These are phyloP conservation scores for Apamea epomidion DNA, from an alignment of 2,888 invertebrate species.

Conservation along the genomic window DNA sequence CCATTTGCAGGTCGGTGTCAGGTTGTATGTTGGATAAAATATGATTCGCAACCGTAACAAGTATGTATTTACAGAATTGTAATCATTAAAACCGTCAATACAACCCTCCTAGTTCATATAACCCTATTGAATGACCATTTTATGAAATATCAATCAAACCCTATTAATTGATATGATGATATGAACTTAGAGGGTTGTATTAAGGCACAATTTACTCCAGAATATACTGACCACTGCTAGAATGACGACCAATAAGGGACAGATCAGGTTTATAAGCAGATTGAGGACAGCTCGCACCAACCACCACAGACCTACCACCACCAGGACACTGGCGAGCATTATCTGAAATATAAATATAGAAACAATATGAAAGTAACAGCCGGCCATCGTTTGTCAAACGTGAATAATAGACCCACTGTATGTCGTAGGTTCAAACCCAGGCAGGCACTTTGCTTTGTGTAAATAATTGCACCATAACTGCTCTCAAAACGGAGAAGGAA, in stretches of 20 bases:
- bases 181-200: too few relatives aligned
- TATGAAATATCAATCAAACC: too few relatives aligned
- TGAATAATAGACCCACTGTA: neutral
- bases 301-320: constrained; percentile 86
- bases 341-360: constrained; percentile 71
- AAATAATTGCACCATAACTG: too few relatives aligned
- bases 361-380: neutral
- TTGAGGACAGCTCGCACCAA: constrained; percentile 79
- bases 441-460: too few relatives aligned
- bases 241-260: constrained; percentile 82
- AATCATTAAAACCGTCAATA: neutral
- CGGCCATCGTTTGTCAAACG: neutral
- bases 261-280: constrained; percentile 81
- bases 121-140: too few relatives aligned
- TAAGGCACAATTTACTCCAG: neutral
- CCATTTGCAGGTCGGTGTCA: too few relatives aligned
- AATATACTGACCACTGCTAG: constrained; percentile 81
- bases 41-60: too few relatives aligned
- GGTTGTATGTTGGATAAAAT: too few relatives aligned
- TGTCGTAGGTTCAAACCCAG: neutral
- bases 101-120: too few relatives aligned
- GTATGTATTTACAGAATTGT: neutral
- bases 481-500: too few relatives aligned
- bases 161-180: too few relatives aligned
- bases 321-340: constrained; percentile 84